Conservation (phyloP, 2,888 invertebrate genomes). For the Corythucha ciliata region DNA sequence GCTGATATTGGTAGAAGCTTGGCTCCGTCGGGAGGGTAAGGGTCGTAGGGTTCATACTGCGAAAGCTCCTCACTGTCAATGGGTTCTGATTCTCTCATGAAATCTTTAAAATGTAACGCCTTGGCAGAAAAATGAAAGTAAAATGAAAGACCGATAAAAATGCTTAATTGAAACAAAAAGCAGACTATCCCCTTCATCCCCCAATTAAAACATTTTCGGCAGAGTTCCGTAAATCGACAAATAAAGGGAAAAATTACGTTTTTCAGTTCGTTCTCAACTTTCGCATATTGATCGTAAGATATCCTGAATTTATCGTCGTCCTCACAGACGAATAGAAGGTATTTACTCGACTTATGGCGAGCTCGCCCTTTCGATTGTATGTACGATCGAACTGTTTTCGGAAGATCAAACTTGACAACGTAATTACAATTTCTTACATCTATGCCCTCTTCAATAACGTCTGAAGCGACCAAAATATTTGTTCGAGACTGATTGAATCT, state of each 20-base stretch:
- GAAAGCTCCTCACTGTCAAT: background rate
- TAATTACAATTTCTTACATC: conserved; percentile 75
- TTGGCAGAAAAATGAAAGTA: no score
- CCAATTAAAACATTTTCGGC: no score
- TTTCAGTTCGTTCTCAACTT: conserved; percentile 42
- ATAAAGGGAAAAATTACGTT: conserved; percentile 38
- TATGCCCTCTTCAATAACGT: conserved; percentile 82
- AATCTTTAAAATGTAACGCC: no score
- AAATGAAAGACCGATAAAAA: no score
- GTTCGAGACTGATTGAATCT: conserved; percentile 50
- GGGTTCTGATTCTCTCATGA: no score
- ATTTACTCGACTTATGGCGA: conserved; percentile 53
- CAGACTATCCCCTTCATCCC: background rate
- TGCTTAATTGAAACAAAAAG: background rate
- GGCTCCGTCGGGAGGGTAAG: conserved; percentile 42
- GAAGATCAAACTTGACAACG: conserved; percentile 63
- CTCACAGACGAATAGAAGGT: conserved; percentile 31
- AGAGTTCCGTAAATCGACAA: no score
- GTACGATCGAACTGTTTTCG: conserved; percentile 67
- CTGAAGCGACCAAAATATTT: conserved; percentile 63
- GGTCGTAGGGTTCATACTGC: conserved; percentile 12
- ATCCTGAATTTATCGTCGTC: conserved; percentile 15
- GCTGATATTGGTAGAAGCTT: conserved; percentile 51
- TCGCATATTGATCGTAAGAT: conserved; percentile 22
- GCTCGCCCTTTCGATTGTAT: conserved; percentile 88